Evolutionary conservation across 2,888 invertebrate genomes (phyloP).

Genomic region (Dolomedes plantarius): DNA sequence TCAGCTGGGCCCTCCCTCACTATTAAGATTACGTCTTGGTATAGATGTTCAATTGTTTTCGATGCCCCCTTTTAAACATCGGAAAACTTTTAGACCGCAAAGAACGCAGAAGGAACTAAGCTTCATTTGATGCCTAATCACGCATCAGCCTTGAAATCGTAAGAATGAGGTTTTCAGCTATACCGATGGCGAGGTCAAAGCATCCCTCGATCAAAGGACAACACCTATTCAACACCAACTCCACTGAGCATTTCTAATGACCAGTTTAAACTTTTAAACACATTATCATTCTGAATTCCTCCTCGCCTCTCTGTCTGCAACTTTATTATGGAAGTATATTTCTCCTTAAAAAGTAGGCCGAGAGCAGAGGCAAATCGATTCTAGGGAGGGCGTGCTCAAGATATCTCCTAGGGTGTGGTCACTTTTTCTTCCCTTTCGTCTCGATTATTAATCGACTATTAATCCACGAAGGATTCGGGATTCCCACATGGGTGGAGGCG

Average conservation of each 20-base stretch:
- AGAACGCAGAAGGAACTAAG: no score
- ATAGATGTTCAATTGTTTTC: no score
- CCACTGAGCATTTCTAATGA: no score
- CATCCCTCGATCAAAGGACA: neutral
- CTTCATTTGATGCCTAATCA: no score
- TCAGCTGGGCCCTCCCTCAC: no score
- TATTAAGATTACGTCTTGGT: no score
- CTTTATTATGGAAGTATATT: no score
- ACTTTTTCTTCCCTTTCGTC: neutral
- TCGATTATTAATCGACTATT: neutral
- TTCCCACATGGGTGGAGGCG: neutral
- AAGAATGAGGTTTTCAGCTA: neutral
- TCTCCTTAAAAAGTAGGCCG: neutral
- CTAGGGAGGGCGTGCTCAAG: slow-evolving; percentile 4
- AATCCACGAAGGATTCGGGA: neutral
- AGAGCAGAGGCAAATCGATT: slow-evolving; percentile 35
- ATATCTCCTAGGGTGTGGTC: slow-evolving; percentile 32
- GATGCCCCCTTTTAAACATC: no score
- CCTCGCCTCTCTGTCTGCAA: neutral
- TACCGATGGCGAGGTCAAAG: neutral
- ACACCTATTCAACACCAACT: neutral
- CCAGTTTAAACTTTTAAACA: neutral
- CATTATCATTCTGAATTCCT: neutral
- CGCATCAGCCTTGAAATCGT: neutral
- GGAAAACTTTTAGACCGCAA: no score